phyloP scores from a whole-genome alignment of 2,113 vertebrate genomes.

The Erpornis zantholeuca region DNA sequence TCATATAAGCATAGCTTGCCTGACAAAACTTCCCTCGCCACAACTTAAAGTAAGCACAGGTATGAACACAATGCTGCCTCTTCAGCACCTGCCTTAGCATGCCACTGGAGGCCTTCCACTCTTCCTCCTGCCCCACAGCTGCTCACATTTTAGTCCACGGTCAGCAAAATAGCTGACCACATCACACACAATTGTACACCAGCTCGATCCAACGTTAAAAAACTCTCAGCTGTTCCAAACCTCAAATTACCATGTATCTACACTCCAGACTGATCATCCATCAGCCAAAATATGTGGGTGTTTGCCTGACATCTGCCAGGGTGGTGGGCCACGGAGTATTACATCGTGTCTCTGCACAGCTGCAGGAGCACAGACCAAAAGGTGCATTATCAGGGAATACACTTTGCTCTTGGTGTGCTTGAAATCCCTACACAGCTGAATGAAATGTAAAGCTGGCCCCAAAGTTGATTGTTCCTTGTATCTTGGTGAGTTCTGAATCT shows the following conservation, averaged over 20 bases:
- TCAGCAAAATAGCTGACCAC: neutral
- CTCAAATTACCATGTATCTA: neutral
- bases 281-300: neutral
- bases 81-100: neutral
- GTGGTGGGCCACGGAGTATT: neutral
- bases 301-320: neutral
- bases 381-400: neutral
- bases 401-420: neutral
- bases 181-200: neutral
- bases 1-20: neutral
- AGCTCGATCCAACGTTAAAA: neutral
- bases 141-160: neutral
- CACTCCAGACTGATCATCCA: neutral
- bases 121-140: neutral
- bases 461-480: neutral
- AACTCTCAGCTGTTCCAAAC: rapidly evolving
- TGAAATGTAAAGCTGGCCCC: neutral
- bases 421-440: neutral
- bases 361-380: neutral
- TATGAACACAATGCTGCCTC: neutral
- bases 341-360: neutral
- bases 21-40: neutral
- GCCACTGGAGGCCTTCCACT: neutral
- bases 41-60: neutral
- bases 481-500: neutral